Evolutionary conservation across 2,797 vertebrate genomes (phyloP).

Genomic region (Enoplosus armatus): DNA sequence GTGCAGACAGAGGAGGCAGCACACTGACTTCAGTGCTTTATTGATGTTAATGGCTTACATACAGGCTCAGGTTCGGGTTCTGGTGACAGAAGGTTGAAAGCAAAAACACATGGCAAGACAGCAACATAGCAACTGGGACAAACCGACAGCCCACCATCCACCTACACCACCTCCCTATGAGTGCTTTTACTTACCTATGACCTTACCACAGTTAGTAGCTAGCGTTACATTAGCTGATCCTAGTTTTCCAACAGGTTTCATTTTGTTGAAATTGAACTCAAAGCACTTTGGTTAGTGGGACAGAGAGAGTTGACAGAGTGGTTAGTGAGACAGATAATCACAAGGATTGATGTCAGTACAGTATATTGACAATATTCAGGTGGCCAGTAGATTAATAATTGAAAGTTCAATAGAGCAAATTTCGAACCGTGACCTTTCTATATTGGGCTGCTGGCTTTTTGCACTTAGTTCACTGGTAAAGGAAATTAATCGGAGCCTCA

Average conservation of each 20-base stretch:
- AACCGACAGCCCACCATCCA: no score
- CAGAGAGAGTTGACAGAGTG: no score
- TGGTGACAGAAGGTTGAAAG: no score
- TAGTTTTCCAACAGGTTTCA: background rate
- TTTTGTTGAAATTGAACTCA: background rate
- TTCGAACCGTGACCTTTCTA: slow-evolving; percentile 8
- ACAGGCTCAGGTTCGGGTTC: no score
- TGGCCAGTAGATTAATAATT: slow-evolving; percentile 23
- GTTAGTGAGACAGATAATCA: slow-evolving; percentile 9
- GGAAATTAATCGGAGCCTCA: slow-evolving; percentile 24
- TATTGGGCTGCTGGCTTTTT: background rate
- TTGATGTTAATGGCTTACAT: no score
- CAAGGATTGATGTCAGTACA: background rate
- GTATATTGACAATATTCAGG: slow-evolving; percentile 15
- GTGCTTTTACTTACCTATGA: background rate
- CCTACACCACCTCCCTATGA: no score
- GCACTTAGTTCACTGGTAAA: background rate
- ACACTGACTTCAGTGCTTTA: no score
- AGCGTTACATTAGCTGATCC: background rate
- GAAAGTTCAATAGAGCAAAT: slow-evolving; percentile 12
- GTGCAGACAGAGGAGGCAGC: no score
- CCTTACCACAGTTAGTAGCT: background rate
- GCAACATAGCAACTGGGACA: no score
- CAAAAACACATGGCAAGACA: no score
- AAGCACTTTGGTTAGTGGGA: slow-evolving; percentile 1